Base-by-base conservation (phyloP, 2,113 vertebrate species). In the Poeciliopsis occidentalis region DNA sequence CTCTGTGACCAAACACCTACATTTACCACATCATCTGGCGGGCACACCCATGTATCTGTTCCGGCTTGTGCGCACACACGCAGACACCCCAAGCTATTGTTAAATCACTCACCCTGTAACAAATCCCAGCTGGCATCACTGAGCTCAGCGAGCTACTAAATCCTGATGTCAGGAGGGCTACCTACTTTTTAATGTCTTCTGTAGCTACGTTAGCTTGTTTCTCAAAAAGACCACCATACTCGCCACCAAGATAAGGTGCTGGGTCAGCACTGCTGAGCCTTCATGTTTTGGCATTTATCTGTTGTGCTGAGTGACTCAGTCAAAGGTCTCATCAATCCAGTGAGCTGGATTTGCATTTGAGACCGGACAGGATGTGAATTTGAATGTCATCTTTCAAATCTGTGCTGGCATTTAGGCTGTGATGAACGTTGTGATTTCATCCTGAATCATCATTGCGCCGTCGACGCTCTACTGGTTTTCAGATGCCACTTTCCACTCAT, bases 11-110 rank as follows among this genome's bases (percentile, higher is more conserved):
- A 83, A 83, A 83, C 73, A 39, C 39, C 78, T 85, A 30, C 68
- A 75, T 76, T 84, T 82, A 85, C 80, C 81, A 85, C 71, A 86
- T 90, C 80, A 81, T 81, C 64, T 84, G 73, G 15, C 60, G 13
- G 83, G 37, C 86, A 88, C 89, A 69, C 88, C 91, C 88, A 80
- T 65, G 27, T 34, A 67, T 76, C 4, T 3, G 82, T 92, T 91
- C 86, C 89, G 87, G 81, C 81, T 86, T 82, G 24, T 85, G 26
- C 79, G 60, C 72, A 75, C 60, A 47, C 17, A 17, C 15, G 4
- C 4, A 64, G n/a, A 67, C 27, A 69, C 63, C 66, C 73, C 26
- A 2, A 54, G 39, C n/a, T 71, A 70, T 80, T 79, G 79, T 87
- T 67, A 69, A 64, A 75, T 85, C 68, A 54, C 77, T 73, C 74